These are phyloP conservation scores for Pectinophora gossypiella DNA, from an alignment of 1,140 invertebrate species.

Conservation along the genomic window DNA sequence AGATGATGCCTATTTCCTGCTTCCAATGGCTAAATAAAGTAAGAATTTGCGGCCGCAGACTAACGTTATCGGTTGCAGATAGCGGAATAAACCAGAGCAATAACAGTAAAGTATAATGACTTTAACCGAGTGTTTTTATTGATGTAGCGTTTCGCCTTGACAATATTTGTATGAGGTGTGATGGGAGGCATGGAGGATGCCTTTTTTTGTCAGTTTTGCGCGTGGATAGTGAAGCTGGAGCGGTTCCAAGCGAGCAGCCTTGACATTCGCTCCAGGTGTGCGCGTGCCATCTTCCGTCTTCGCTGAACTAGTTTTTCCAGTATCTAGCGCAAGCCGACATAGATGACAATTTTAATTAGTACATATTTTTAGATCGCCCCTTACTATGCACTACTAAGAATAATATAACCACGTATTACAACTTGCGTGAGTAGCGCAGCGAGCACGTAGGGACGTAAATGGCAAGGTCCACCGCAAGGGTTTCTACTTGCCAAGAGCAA, in stretches of 20 bases:
- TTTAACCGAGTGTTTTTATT: slow-evolving; percentile 10
- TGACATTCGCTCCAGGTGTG: slow-evolving; percentile 69
- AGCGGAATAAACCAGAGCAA: slow-evolving; percentile 8
- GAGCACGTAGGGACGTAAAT: too few relatives aligned
- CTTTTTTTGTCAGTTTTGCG: slow-evolving; percentile 21
- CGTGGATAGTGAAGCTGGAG: slow-evolving; percentile 46
- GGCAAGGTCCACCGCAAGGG: too few relatives aligned
- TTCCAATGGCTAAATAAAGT: not conserved
- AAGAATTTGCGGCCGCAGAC: not conserved
- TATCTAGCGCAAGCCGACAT: slow-evolving; percentile 22
- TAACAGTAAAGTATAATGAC: slow-evolving; percentile 7
- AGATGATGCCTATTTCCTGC: not conserved
- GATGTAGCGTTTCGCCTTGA: not conserved
- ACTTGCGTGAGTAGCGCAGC: too few relatives aligned
- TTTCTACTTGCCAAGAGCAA: too few relatives aligned
- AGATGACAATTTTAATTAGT: not conserved
- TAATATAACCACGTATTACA: too few relatives aligned
- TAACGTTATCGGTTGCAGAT: not conserved
- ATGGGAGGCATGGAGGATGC: slow-evolving; percentile 12
- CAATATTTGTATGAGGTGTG: not conserved
- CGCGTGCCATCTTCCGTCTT: slow-evolving; percentile 38
- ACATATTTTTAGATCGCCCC: too few relatives aligned
- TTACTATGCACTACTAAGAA: too few relatives aligned
- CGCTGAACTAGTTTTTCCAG: slow-evolving; percentile 55
- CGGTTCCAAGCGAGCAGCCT: slow-evolving; percentile 63